phyloP scores from a whole-genome alignment of 2,113 vertebrate species.

The Cacatua alba region DNA sequence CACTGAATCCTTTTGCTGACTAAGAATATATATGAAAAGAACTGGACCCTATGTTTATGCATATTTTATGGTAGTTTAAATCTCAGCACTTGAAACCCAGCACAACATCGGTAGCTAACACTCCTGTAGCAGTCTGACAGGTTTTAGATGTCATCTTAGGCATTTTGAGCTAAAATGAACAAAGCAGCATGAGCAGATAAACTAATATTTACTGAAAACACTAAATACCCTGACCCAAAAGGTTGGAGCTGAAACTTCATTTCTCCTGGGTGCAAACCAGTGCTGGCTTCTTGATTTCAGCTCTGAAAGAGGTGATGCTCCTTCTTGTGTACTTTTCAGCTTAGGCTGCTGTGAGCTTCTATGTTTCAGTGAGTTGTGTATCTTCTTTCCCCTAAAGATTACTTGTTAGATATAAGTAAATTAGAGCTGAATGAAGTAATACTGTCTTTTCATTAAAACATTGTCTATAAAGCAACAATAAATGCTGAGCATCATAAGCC shows the following conservation, averaged over 20 bases:
- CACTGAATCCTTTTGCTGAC: not conserved
- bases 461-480: not conserved
- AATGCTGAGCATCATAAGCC: not conserved
- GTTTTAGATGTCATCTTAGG: not conserved
- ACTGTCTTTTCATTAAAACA: not conserved
- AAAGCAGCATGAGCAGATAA: not conserved
- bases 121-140: not conserved
- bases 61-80: not conserved
- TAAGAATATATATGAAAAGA: not conserved
- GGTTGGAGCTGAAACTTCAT: not conserved
- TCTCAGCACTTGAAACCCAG: not conserved
- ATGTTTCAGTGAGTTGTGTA: not conserved
- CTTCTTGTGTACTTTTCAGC: not conserved
- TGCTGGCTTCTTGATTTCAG: not conserved
- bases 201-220: not conserved
- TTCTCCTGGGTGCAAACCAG: not conserved
- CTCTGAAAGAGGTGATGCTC: not conserved
- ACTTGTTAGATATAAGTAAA: not conserved
- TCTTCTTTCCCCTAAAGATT: not conserved
- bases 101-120: not conserved
- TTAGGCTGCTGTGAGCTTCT: not conserved
- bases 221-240: not conserved
- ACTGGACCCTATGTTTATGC: not conserved
- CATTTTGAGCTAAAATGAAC: not conserved
- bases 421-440: not conserved